Evolutionary conservation across 1,140 invertebrate genomes (phyloP).

Genomic region (Anastatus disparis): DNA sequence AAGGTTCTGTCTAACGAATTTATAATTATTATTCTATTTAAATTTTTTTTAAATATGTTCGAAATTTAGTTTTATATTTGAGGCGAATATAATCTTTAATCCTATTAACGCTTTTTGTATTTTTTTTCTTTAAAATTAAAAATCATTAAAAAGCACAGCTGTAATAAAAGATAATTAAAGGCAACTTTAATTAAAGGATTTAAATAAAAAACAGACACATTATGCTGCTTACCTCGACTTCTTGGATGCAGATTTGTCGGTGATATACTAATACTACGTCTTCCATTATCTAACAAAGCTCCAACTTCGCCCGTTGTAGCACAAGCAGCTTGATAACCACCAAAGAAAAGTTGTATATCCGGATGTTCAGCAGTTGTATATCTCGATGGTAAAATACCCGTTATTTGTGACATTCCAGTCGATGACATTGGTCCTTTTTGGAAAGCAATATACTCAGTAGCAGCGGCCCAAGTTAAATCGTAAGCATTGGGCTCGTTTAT

Average conservation of each 20-base stretch:
- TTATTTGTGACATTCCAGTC: conserved; percentile 73
- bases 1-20: too few species aligned
- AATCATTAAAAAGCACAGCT: too few species aligned
- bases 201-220: background rate
- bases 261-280: conserved; percentile 65
- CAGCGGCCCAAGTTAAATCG: conserved; percentile 72
- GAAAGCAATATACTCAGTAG: conserved; percentile 71
- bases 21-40: too few species aligned
- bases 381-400: conserved; percentile 71
- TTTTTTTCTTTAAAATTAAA: too few species aligned
- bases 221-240: conserved; percentile 63
- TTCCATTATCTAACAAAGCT: conserved; percentile 69
- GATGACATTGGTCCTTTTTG: conserved; percentile 72
- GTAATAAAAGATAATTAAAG: too few species aligned
- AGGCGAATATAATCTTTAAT: too few species aligned
- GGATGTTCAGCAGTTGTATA: conserved; percentile 70
- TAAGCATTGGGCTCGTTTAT: conserved; percentile 69
- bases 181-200: too few species aligned
- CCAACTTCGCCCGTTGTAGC: conserved; percentile 67
- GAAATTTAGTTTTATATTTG: too few species aligned
- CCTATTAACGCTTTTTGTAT: too few species aligned
- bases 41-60: too few species aligned
- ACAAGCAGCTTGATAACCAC: conserved; percentile 74
- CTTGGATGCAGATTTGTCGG: conserved; percentile 67
- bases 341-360: conserved; percentile 77